Evolutionary conservation across 2,888 invertebrate species (phyloP).

Genomic region (Limnephilus auricula): DNA sequence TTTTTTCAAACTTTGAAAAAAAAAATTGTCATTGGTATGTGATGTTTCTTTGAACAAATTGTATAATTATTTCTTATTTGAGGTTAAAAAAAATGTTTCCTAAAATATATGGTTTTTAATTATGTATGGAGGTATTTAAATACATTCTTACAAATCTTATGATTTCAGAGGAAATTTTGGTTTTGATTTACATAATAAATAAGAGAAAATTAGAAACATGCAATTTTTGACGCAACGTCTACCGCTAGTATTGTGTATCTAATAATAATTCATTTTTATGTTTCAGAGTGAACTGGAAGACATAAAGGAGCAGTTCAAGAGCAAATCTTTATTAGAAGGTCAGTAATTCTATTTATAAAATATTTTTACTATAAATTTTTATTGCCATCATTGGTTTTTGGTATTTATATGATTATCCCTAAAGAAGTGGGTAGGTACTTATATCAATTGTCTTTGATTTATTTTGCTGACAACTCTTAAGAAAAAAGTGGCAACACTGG

Average conservation of each 20-base stretch:
- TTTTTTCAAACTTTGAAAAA: too few relatives aligned
- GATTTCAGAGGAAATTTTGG: too few relatives aligned
- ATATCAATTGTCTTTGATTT: background rate
- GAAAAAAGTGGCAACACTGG: background rate
- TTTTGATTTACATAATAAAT: too few relatives aligned
- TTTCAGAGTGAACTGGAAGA: slow-evolving; percentile 75
- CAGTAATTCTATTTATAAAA: slow-evolving; percentile 19
- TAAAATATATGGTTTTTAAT: too few relatives aligned
- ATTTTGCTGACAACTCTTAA: background rate
- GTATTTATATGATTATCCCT: background rate
- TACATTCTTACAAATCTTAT: too few relatives aligned
- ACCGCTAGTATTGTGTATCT: background rate
- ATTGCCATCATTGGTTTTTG: background rate
- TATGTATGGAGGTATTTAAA: too few relatives aligned
- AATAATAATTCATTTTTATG: slow-evolving; percentile 58
- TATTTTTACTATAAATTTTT: background rate
- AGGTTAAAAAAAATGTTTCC: too few relatives aligned
- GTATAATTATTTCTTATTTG: too few relatives aligned
- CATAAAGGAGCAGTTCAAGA: slow-evolving; percentile 73
- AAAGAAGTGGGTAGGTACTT: background rate
- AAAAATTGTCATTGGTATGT: too few relatives aligned
- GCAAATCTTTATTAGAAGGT: slow-evolving; percentile 45
- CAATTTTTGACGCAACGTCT: too few relatives aligned
- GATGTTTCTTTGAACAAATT: too few relatives aligned
- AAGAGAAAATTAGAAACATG: too few relatives aligned